Base-by-base conservation (phyloP, 2,888 invertebrate species). In the Gandaritis pyraliata region DNA sequence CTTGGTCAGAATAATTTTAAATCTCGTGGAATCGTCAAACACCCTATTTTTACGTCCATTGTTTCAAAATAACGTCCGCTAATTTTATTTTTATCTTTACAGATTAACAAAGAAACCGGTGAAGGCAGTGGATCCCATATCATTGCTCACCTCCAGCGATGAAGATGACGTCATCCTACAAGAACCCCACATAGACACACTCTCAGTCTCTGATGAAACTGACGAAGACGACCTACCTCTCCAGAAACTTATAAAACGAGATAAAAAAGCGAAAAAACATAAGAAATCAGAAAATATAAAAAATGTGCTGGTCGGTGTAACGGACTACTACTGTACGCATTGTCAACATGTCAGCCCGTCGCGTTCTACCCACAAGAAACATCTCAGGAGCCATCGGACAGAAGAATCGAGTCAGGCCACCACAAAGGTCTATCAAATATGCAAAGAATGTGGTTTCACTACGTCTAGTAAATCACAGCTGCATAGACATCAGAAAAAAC, bases 141-240 rank as follows among this genome's bases (percentile, higher is more conserved):
- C 88, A 41, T 73, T 91, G 0, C 67, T 91, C 0, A 90, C 91
- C 0, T 91, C 91, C 0, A 87, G 87, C 65, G 91, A 92, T 50
- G 90, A 90, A 2, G 87, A 87, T 33, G 91, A 91, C 55, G 90
- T 90, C 0, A 89, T 92, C 0, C 59, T 91, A 0, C 73, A 90
- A 11, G 91, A 91, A 1, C 91, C 90, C 0, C 73, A 87, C 55
- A 87, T 90, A 1, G 91, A 91, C 69, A 84, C 83, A 0, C 85
- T 91, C 0, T 88, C 86, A 5, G 88, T 91, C 0, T 85, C 90
- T 0, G 87, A 87, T 66, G 90, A 83, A 1, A 87, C 87, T 0
- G 88, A 89, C 70, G 90, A 90, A 2, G 91, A 91, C 56, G 89
- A 91, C 72, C 51, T 81, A 30, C 91, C 91, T 0, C 63, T 90